Conservation (phyloP, 2,797 vertebrate genomes). For the Pseudochirops cupreus region DNA sequence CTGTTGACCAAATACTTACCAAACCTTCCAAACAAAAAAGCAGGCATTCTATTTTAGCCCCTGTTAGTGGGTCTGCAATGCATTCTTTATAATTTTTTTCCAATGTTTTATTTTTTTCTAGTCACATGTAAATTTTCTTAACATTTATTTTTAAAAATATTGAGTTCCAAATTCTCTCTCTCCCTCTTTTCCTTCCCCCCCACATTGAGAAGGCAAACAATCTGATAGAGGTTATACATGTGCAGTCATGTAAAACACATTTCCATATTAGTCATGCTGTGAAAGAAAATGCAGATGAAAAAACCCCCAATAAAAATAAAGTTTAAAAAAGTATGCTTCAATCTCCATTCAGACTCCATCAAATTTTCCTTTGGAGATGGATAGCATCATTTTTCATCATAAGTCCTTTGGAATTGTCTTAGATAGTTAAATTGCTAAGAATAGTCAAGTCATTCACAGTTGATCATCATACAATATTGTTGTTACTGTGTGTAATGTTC, state of each 20-base stretch:
- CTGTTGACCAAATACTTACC: not conserved
- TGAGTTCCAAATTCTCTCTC: not conserved
- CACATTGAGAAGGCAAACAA: not conserved
- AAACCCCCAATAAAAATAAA: not conserved
- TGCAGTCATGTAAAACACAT: not conserved
- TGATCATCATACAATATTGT: not conserved
- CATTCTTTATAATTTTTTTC: not conserved
- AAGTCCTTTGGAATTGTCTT: not conserved
- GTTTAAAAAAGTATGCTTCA: not conserved
- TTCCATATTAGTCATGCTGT: not conserved
- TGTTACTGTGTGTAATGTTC: not conserved
- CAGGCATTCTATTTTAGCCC: not conserved
- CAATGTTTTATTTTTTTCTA: not conserved
- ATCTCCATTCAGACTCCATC: not conserved
- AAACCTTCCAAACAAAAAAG: not conserved
- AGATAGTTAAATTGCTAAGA: not conserved
- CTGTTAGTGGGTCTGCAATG: not conserved
- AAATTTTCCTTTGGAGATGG: not conserved
- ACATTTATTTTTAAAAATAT: not conserved
- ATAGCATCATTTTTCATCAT: not conserved
- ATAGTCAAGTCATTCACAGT: not conserved
- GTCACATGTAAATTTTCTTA: not conserved
- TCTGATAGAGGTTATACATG: not conserved
- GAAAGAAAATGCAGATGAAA: not conserved
- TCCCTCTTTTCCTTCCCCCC: not conserved